Conservation (phyloP, 2,797 vertebrate genomes). For the Pempheris klunzingeri region DNA sequence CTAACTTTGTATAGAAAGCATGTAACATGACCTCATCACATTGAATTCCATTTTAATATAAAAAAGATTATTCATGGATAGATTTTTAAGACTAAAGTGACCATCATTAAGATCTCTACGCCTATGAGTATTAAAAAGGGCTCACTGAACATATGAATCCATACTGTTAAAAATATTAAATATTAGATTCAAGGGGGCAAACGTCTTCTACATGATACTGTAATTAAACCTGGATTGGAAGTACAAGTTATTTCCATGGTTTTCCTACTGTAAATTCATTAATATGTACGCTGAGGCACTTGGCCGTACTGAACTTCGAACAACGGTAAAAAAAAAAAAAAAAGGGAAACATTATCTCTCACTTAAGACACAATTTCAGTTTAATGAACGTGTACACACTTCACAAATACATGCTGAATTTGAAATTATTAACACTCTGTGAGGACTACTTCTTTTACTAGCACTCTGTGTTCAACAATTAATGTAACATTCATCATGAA, state of each 20-base stretch:
- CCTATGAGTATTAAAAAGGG: not conserved
- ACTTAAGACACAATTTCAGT: constrained; percentile 60
- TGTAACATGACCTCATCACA: not conserved
- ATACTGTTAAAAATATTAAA: not conserved
- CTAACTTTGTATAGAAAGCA: not conserved
- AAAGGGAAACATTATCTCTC: too few relatives aligned
- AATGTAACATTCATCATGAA: constrained; percentile 36
- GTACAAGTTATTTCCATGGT: not conserved
- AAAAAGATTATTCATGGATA: not conserved
- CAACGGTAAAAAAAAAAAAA: constrained; percentile 14
- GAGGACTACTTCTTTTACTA: constrained; percentile 40
- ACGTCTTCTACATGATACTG: not conserved
- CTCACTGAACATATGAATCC: too few relatives aligned
- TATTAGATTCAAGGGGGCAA: not conserved
- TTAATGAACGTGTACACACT: constrained; percentile 73
- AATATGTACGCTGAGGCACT: not conserved
- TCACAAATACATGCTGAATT: constrained; percentile 74
- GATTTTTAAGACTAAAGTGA: not conserved
- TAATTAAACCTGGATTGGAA: not conserved
- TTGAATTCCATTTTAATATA: not conserved
- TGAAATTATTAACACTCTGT: constrained; percentile 56
- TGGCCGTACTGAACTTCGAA: not conserved
- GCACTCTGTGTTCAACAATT: constrained; percentile 50
- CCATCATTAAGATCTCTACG: not conserved
- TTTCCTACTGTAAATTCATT: not conserved